Percentiles rank a stretch among this genome's conserved stretches.
Evolutionary conservation across 2,888 invertebrate genomes (phyloP).

Genomic region (Phrixothrix hirtus): DNA sequence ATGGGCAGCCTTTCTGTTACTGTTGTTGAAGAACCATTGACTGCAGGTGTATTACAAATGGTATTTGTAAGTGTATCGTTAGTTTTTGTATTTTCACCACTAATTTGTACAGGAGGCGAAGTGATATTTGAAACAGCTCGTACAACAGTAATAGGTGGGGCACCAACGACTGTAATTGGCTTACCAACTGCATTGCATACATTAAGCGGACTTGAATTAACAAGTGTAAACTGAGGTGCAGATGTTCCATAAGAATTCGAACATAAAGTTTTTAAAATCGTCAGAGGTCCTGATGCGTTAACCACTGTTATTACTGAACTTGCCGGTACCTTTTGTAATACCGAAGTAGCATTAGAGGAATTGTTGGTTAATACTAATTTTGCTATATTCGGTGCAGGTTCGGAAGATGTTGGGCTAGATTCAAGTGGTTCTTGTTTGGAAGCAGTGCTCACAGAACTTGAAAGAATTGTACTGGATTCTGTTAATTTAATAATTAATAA

Average conservation of each 20-base stretch:
- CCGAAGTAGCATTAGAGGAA: slow-evolving; percentile 32
- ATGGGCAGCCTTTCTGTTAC: slow-evolving; percentile 19
- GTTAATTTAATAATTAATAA: slow-evolving; percentile 8
- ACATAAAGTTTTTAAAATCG: slow-evolving; percentile 52
- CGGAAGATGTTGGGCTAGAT: slow-evolving; percentile 20
- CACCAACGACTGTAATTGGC: slow-evolving; percentile 52
- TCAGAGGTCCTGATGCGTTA: slow-evolving; percentile 50
- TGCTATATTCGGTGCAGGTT: slow-evolving; percentile 29
- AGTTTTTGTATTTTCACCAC: slow-evolving; percentile 16
- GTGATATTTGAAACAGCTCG: slow-evolving; percentile 42
- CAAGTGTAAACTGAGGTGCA: slow-evolving; percentile 51
- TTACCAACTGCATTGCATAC: slow-evolving; percentile 47
- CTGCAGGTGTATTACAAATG: slow-evolving; percentile 1
- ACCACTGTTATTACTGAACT: slow-evolving; percentile 53
- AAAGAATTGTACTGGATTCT: slow-evolving; percentile 46
- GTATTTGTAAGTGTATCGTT: slow-evolving; percentile 6
- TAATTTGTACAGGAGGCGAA: slow-evolving; percentile 6
- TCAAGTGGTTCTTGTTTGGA: slow-evolving; percentile 26
- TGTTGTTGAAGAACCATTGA: slow-evolving; percentile 18
- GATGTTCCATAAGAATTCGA: slow-evolving; percentile 48
- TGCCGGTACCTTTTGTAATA: slow-evolving; percentile 46
- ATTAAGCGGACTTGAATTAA: slow-evolving; percentile 48
- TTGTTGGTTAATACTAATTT: slow-evolving; percentile 41
- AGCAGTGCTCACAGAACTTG: slow-evolving; percentile 42
- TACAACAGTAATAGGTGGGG: slow-evolving; percentile 52